These are phyloP conservation scores for Protonibea diacanthus DNA, from an alignment of 2,797 vertebrate species.

Conservation along the genomic window DNA sequence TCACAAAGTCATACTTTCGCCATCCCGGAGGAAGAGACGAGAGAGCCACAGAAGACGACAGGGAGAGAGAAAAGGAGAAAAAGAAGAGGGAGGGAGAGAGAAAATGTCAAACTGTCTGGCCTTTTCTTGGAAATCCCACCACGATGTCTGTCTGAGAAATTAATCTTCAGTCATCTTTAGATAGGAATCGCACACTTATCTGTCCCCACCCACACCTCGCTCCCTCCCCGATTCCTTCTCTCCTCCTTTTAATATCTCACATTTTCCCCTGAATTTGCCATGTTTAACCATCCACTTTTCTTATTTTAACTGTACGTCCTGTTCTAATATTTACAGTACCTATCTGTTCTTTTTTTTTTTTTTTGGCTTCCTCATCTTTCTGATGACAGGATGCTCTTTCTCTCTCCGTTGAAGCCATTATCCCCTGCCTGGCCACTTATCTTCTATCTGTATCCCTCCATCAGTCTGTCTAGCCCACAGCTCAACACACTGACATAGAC, in stretches of 20 bases:
- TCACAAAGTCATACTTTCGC: constrained; percentile 61
- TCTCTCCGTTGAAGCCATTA: constrained; percentile 59
- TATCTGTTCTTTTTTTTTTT: neutral
- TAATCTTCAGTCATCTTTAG: constrained; percentile 78
- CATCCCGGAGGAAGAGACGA: constrained; percentile 48
- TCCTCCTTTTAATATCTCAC: neutral
- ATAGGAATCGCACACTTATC: constrained; percentile 72
- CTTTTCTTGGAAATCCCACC: constrained; percentile 71
- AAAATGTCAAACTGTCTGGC: constrained; percentile 79
- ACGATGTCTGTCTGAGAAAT: constrained; percentile 74
- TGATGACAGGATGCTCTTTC: constrained; percentile 24
- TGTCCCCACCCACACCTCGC: constrained; percentile 40
- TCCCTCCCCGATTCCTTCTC: neutral
- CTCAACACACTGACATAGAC: constrained; percentile 28
- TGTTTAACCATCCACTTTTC: neutral
- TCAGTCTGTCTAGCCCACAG: constrained; percentile 52
- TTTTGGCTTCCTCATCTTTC: constrained; percentile 14
- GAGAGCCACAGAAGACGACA: constrained; percentile 28
- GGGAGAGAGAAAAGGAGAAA: neutral
- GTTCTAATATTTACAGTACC: constrained; percentile 35
- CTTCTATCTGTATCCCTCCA: constrained; percentile 63
- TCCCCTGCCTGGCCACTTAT: constrained; percentile 55
- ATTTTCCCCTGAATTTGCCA: neutral
- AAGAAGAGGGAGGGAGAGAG: constrained; percentile 24
- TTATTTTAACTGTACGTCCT: constrained; percentile 7